A percentile compares a stretch with the other conserved stretches of the same genome.
phyloP scores from a whole-genome alignment of 2,113 vertebrate species.

The Cariama cristata region DNA sequence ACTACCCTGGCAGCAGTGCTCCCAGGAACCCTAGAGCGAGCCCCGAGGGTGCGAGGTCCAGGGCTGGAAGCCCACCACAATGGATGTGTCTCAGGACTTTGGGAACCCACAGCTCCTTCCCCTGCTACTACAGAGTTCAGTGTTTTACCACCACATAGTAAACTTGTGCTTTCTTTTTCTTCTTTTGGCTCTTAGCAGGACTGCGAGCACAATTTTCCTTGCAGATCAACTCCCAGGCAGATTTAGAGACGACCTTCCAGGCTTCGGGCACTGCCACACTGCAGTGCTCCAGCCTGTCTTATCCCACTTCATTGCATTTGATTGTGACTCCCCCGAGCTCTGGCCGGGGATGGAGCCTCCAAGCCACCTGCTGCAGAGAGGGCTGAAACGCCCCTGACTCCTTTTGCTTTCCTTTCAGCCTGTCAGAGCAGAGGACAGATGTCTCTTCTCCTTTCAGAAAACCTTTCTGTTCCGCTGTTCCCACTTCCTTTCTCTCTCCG shows the following conservation, averaged over 20 bases:
- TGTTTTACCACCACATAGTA: neutral
- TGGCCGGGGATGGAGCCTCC: neutral
- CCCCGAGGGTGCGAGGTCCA: neutral
- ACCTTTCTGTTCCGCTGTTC: constrained; percentile 1
- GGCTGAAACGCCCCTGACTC: neutral
- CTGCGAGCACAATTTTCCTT: neutral
- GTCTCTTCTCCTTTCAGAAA: neutral
- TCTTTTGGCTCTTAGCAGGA: neutral
- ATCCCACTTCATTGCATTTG: neutral
- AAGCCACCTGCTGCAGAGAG: constrained; percentile 28
- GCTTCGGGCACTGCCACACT: neutral
- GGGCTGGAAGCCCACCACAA: neutral
- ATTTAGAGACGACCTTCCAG: neutral
- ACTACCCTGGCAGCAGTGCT: neutral
- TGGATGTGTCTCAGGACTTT: neutral
- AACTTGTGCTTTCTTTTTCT: neutral
- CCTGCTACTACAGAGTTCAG: neutral
- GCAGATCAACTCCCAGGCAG: neutral
- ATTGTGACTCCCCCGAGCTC: constrained; percentile 9
- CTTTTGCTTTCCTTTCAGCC: neutral
- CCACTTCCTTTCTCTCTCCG: neutral
- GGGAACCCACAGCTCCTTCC: neutral
- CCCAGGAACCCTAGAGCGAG: neutral
- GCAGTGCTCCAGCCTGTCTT: neutral
- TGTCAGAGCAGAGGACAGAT: neutral